Evolutionary conservation across 2,888 invertebrate species (phyloP), one percentile per base, ranked within the genome.

Genomic region (Meloe dianella): DNA sequence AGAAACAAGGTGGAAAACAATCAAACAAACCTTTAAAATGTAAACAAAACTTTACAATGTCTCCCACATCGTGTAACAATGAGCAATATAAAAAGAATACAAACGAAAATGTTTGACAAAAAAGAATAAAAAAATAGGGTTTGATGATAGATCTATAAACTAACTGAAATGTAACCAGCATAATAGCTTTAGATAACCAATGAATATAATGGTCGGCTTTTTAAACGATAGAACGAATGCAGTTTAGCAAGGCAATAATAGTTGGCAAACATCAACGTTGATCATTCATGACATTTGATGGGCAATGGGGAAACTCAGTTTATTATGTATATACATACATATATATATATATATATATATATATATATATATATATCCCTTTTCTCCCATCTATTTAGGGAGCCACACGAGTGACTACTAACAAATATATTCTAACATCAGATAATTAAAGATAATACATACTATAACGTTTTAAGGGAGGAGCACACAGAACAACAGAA

Each of bases 171-270:
- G 73, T 75, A 74, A 75, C 74, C 73, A 74, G 73, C 68, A 74
- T 73, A 71, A 73, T 72, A 63, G 64, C 54, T 69, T 54, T 64
- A 70, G 73, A 72, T 74, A 73, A 72, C 74, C 72, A 70, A 69
- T 64, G 63, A 64, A 64, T 56, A 73, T 69, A 71, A 74, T 72
- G 72, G 74, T 73, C 70, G 73, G 73, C 68, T 72, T 74, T 74
- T 73, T 74, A 74, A 73, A 54, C 54, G 73, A 75, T 67, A 71
- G 63, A 67, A 69, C 72, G 72, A 75, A 68, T 73, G 70, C 72
- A 74, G 72, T 75, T 74, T 74, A 75, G 74, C 74, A 72, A 74
- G 74, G 71, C 74, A 75, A 75, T 75, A 77, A 75, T 75, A 72
- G 73, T 73, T 69, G 72, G 72, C 70, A 75, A 74, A 77, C 77